phyloP scores from a whole-genome alignment of 2,113 vertebrate species.

The Pituophis catenifer region DNA sequence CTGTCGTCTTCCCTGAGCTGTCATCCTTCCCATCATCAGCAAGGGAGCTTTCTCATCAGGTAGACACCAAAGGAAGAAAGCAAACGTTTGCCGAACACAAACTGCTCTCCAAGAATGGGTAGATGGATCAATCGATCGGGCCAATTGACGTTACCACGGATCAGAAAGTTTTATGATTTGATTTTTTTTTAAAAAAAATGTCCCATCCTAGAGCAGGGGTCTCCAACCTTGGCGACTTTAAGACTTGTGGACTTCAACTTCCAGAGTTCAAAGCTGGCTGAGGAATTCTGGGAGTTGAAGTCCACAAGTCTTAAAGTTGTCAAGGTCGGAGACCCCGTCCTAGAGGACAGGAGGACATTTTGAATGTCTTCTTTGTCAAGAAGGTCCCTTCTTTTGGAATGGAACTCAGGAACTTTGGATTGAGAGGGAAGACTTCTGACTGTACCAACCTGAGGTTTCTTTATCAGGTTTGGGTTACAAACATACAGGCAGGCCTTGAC shows the following conservation, averaged over 20 bases:
- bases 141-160: background rate
- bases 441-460: accelerated
- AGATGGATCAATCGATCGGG: background rate
- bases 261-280: too few relatives aligned
- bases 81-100: background rate
- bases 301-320: too few relatives aligned
- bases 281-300: too few relatives aligned
- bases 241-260: too few relatives aligned
- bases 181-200: background rate
- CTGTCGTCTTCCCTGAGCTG: constrained; percentile 28
- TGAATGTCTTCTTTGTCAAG: background rate
- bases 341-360: background rate
- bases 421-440: background rate
- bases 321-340: too few relatives aligned
- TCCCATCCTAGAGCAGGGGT: background rate
- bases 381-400: background rate
- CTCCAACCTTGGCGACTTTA: too few relatives aligned
- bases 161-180: background rate
- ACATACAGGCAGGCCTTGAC: background rate
- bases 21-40: constrained; percentile 27
- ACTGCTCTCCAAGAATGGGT: background rate
- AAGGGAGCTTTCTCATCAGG: constrained; percentile 38
- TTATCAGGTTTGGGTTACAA: constrained; percentile 18
- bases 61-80: background rate
- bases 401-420: background rate